phyloP scores from a whole-genome alignment of 2,888 invertebrate species.

The Sesamia inferens region DNA sequence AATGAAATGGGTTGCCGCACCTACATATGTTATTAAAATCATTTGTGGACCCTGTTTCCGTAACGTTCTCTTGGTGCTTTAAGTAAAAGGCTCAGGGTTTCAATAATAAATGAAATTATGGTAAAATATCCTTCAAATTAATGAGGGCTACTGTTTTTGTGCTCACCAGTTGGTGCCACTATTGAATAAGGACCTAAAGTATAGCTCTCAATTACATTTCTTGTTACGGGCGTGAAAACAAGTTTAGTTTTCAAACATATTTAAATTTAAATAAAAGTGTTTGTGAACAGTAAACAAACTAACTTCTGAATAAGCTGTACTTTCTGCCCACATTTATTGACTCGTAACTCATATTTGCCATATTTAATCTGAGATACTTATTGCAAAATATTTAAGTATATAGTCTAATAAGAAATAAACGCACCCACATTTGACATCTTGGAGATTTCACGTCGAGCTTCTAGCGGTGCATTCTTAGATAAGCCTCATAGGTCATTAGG shows the following conservation, averaged over 20 bases:
- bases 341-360: background rate
- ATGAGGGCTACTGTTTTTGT: constrained; percentile 7
- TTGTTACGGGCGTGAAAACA: background rate
- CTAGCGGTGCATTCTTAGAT: background rate
- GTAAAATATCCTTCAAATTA: background rate
- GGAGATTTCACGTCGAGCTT: background rate
- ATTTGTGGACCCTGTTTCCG: constrained; percentile 25
- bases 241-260: background rate
- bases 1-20: constrained; percentile 41
- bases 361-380: background rate
- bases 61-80: constrained; percentile 4
- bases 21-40: constrained; percentile 26
- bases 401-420: background rate
- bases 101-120: constrained; percentile 17
- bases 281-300: background rate
- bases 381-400: background rate
- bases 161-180: background rate
- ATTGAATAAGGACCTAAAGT: no score
- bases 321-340: background rate
- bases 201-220: background rate
- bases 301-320: background rate
- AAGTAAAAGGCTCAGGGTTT: constrained; percentile 16
- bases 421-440: background rate
- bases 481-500: background rate
- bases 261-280: background rate